Evolutionary conservation across 2,888 invertebrate genomes (phyloP), one percentile per base, ranked within the genome.

Genomic region (Plagodis pulveraria): DNA sequence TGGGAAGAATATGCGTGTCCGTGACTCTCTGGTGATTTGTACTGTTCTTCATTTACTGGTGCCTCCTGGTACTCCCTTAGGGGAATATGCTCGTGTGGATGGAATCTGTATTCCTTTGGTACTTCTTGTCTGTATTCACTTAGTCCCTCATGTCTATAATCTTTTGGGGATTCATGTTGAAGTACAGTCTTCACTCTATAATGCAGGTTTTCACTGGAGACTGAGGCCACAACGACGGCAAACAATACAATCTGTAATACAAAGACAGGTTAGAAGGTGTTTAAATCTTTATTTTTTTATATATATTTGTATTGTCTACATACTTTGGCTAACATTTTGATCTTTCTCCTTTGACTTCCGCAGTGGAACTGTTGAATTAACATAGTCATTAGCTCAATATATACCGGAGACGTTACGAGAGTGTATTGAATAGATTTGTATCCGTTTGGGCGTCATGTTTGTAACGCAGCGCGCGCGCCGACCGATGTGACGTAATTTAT

Each of bases 401-500:
- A 92, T 92, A 92, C 86, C 77, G 84, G 87, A 90, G 90, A 91
- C 87, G 91, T 89, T 88, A 90, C 90, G 89, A 85, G 91, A 89
- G 87, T 87, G 88, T 89, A 88, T 84, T 87, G 89, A 86, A 86
- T 87, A 87, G 84, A 87, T 89, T 88, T 85, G 81, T 78, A 80
- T 80, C 83, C 80, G 83, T 81, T 83, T 63, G 83, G 84, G 86
- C 86, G 82, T 84, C 86, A 82, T 84, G 87, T 84, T 87, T 83
- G 84, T 78, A 83, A 87, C 83, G 76, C 84, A 69, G 66, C 80
- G 73, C 80, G 76, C 76, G 73, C 80, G 75, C 76, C 66, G 75
- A 77, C 79, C 78, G 78, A 80, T 42, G 73, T 91, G 90, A 91
- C 82, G 89, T 90, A 91, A 92, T 86, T 91, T 89, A 91, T 84